Evolutionary conservation across 2,113 vertebrate genomes (phyloP).

Genomic region (Cynoglossus semilaevis): DNA sequence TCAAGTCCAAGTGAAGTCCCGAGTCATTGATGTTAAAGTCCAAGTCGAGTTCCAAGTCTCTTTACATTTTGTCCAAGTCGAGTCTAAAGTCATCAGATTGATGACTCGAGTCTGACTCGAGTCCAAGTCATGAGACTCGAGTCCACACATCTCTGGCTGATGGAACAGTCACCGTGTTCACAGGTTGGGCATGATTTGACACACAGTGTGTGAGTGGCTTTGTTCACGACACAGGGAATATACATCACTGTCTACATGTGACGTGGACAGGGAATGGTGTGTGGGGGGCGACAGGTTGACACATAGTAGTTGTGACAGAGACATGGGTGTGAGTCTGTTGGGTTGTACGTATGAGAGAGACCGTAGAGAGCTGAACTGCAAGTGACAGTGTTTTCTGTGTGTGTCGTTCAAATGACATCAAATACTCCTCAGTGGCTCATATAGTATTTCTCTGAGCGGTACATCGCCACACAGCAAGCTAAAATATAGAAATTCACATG

Average conservation of each 20-base stretch:
- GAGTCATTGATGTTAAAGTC: no score
- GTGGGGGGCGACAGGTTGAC: conserved; percentile 21
- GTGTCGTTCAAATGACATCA: background rate
- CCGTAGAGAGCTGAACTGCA: background rate
- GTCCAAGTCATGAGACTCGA: no score
- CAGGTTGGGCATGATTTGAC: conserved; percentile 33
- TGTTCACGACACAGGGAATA: conserved; percentile 29
- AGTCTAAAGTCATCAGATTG: no score
- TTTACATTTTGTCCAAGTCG: no score
- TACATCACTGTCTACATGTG: conserved; percentile 4
- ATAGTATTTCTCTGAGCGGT: no score
- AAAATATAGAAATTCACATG: background rate
- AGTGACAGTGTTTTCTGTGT: conserved; percentile 6
- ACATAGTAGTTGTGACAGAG: conserved; percentile 27
- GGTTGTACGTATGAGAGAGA: background rate
- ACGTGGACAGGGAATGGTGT: background rate
- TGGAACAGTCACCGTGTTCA: conserved; percentile 23
- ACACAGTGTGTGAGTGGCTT: conserved; percentile 29
- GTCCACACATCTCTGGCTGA: no score
- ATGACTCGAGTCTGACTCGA: no score
- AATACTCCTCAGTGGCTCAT: background rate
- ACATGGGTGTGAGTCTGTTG: conserved; percentile 2
- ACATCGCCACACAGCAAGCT: no score
- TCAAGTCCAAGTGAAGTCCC: no score
- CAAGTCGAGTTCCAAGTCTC: no score